phyloP scores from a whole-genome alignment of 2,888 invertebrate species.

The Pelosia muscerda region DNA sequence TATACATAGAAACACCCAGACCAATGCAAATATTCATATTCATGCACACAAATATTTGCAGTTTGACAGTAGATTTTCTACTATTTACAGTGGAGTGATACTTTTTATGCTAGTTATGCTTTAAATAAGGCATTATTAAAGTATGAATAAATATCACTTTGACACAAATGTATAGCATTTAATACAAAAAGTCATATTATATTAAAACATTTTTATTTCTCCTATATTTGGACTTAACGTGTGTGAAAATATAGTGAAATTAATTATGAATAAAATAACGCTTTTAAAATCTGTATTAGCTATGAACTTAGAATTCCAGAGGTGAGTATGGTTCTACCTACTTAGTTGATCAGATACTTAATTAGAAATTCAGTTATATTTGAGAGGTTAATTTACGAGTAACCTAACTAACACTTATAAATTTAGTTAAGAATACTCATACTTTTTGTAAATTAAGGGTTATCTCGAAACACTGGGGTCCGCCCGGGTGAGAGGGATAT shows the following conservation, averaged over 20 bases:
- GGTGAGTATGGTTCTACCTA: neutral
- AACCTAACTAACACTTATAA: neutral
- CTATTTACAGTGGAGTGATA: neutral
- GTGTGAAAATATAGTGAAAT: neutral
- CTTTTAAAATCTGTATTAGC: neutral
- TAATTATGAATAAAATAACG: neutral
- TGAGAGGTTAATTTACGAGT: neutral
- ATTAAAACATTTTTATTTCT: neutral
- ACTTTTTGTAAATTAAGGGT: too few species aligned
- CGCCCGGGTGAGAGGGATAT: too few species aligned
- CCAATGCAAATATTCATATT: too few species aligned
- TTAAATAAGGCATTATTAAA: neutral
- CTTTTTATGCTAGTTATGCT: neutral
- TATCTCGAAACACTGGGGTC: too few species aligned
- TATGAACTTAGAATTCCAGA: conserved; percentile 1
- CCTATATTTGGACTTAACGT: neutral
- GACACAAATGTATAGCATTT: neutral
- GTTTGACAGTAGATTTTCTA: neutral
- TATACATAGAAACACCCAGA: too few species aligned
- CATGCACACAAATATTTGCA: too few species aligned
- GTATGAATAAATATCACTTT: too few species aligned
- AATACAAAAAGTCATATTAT: neutral
- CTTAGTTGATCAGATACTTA: neutral
- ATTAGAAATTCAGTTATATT: neutral
- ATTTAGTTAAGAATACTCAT: too few species aligned